Base-by-base conservation (phyloP, 1,140 invertebrate genomes). In the Nymphalis io region DNA sequence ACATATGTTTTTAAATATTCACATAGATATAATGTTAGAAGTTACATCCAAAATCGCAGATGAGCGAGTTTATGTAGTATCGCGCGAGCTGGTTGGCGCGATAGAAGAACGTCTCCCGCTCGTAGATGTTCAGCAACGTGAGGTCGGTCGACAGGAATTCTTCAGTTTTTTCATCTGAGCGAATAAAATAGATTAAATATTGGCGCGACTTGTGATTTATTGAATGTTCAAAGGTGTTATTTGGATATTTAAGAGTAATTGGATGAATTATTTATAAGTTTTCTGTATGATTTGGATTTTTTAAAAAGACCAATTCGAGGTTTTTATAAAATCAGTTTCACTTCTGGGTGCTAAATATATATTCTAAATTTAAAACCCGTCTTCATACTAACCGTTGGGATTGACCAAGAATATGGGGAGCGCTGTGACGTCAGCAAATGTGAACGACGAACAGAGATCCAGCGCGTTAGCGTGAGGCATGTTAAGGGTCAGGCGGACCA, bases 41-140 rank as follows among this genome's bases (percentile, higher is more conserved):
- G 18, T 80, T 59, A 44, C 87, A 89, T 2, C 83, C 79, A 40
- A 83, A 89, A 60, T 88, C 72, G 38, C 87, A 89, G 18, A 87
- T 73, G 0, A 65, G 16, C 0, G 76, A 74, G 65, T 85, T 83
- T 11, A 88, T 67, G 57, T 66, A 87, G 1, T 67, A 68, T 0
- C 80, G 58, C 2, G 76, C 57, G 12, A 89, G 67, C 0, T 66
- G 55, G 13, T 67, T 74, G 4, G 74, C 84, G 53, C 83, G 64
- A 57, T 68, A 79, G 57, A 63, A 72, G 71, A 84, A 82, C 0
- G 73, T 74, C 16, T 89, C 87, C n/a, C 83, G 63, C 44, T 88
- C 85, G 75, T 70, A 89, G 38, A 85, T 83, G 57, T 84, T 81
- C 18, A 87, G 38, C 13, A 75, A 58, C 0, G 75, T 78, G 0